These are phyloP conservation scores for Drosophila stalkeri DNA, from an alignment of 2,888 invertebrate genomes.

Conservation along the genomic window DNA sequence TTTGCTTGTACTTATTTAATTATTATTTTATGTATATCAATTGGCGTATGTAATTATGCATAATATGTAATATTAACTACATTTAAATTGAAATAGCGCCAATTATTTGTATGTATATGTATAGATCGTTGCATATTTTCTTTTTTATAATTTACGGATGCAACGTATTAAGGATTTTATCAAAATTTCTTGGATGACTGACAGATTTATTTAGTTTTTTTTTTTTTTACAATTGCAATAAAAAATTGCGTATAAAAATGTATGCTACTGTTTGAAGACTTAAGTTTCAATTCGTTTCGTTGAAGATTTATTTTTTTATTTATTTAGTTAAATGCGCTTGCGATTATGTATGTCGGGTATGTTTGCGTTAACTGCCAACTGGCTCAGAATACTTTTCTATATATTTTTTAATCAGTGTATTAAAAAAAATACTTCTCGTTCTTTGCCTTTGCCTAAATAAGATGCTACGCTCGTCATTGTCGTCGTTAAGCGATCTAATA, in stretches of 20 bases:
- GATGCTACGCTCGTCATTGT: conserved; percentile 10
- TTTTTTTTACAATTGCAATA: conserved; percentile 75
- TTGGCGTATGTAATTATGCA: conserved; percentile 53
- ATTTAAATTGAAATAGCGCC: conserved; percentile 77
- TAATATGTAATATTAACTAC: conserved; percentile 66
- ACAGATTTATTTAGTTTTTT: conserved; percentile 46
- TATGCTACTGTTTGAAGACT: conserved; percentile 72
- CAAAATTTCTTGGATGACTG: conserved; percentile 46
- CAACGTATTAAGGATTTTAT: conserved; percentile 59
- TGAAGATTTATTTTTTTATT: conserved; percentile 60
- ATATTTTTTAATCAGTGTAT: conserved; percentile 15
- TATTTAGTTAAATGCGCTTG: conserved; percentile 68
- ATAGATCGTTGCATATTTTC: conserved; percentile 41
- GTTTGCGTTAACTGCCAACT: conserved; percentile 61
- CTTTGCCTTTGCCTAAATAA: conserved; percentile 62
- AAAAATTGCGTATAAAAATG: conserved; percentile 77
- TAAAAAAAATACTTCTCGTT: conserved; percentile 48
- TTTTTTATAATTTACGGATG: conserved; percentile 44
- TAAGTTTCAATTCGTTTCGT: conserved; percentile 64
- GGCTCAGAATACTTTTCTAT: conserved; percentile 50
- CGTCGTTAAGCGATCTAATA: conserved; percentile 40
- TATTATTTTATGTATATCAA: conserved; percentile 37
- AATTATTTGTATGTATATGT: conserved; percentile 54
- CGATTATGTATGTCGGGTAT: conserved; percentile 81
- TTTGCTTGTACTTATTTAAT: conserved; percentile 29